Evolutionary conservation across 2,113 vertebrate species (phyloP).

Genomic region (Apodemus speciosus): DNA sequence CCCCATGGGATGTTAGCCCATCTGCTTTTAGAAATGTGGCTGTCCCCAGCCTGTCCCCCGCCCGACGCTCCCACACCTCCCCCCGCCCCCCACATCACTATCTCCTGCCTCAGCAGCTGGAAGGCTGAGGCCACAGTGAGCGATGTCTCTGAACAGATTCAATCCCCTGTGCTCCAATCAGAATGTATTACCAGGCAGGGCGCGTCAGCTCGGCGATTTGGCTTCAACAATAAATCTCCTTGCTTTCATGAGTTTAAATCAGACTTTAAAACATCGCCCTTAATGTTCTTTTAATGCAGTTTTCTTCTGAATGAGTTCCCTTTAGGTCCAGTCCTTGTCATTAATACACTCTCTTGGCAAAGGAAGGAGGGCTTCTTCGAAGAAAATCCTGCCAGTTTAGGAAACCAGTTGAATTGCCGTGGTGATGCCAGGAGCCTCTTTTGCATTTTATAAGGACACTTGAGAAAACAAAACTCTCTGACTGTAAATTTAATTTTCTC

Average conservation of each 20-base stretch:
- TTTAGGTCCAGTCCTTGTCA: conserved; percentile 77
- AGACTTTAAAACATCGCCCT: conserved; percentile 76
- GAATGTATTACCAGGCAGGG: conserved; percentile 59
- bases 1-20: conserved; percentile 51
- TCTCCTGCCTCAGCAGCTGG: conserved; percentile 39
- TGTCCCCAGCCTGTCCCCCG: background rate
- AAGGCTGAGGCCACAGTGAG: background rate
- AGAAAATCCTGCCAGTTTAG: conserved; percentile 78
- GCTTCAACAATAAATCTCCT: conserved; percentile 76
- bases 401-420: conserved; percentile 75
- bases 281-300: conserved; percentile 82
- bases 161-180: conserved; percentile 58
- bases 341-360: conserved; percentile 80
- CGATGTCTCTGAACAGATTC: conserved; percentile 54
- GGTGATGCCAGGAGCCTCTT: conserved; percentile 75
- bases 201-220: conserved; percentile 63
- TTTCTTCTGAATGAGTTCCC: conserved; percentile 83
- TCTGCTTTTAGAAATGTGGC: conserved; percentile 67
- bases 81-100: background rate
- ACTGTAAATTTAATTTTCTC: conserved; percentile 79
- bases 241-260: conserved; percentile 79
- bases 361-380: conserved; percentile 76
- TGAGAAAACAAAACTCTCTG: conserved; percentile 79
- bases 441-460: conserved; percentile 84
- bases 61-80: too few species aligned